Evolutionary conservation across 2,113 vertebrate species (phyloP).

Genomic region (Narcine bancroftii): DNA sequence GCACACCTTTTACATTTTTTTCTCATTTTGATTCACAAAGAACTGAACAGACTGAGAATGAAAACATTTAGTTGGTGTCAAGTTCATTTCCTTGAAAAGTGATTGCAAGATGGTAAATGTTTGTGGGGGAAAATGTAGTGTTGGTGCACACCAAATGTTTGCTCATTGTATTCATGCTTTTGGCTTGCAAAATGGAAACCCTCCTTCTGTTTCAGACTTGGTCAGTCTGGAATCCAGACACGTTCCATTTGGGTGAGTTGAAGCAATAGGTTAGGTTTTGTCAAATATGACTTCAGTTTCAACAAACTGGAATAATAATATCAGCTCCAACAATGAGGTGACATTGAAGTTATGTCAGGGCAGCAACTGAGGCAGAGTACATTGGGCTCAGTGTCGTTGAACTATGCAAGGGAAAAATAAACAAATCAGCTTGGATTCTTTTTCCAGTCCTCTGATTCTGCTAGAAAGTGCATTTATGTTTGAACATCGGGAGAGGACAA

Average conservation of each 20-base stretch:
- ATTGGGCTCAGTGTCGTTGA: neutral
- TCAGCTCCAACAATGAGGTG: conserved; percentile 23
- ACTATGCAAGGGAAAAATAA: neutral
- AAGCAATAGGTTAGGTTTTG: neutral
- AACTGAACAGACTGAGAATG: neutral
- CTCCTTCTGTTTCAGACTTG: conserved; percentile 21
- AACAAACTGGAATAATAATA: conserved; percentile 26
- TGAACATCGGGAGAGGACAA: neutral
- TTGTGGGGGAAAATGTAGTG: neutral
- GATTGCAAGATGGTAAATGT: conserved; percentile 12
- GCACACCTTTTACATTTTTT: neutral
- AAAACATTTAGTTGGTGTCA: conserved; percentile 14
- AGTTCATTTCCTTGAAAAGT: conserved; percentile 8
- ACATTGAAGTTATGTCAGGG: conserved; percentile 14
- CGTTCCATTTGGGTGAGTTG: conserved; percentile 14
- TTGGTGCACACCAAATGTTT: neutral
- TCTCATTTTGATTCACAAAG: neutral
- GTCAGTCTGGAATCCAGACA: conserved; percentile 27
- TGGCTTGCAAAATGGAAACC: conserved; percentile 32
- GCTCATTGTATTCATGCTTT: neutral
- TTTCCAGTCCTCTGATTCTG: neutral
- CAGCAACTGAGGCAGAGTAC: conserved; percentile 4
- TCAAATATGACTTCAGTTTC: conserved; percentile 6
- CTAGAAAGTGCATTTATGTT: neutral
- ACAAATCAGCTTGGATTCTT: neutral